phyloP scores from a whole-genome alignment of 2,797 vertebrate genomes.

The Chromobotia macracanthus region DNA sequence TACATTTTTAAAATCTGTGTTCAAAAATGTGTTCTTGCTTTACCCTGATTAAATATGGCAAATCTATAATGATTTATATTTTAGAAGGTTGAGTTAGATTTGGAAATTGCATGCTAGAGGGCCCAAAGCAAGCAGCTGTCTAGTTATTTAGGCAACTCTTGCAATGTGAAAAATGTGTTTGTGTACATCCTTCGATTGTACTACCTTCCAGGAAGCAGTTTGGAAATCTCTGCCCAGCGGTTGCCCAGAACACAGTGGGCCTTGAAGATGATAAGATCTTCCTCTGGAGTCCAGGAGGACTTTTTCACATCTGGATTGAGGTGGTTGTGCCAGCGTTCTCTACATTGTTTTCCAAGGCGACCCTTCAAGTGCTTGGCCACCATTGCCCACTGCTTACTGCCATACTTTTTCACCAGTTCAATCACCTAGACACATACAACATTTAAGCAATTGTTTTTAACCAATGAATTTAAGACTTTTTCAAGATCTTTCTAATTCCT shows the following conservation, averaged over 20 bases:
- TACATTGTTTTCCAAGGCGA: slow-evolving; percentile 93
- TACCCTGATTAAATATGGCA: too few species aligned
- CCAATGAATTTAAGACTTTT: neutral
- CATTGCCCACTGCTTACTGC: slow-evolving; percentile 97
- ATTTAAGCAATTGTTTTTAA: neutral
- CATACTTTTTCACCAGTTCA: slow-evolving; percentile 91
- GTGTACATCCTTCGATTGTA: too few species aligned
- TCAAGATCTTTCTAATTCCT: too few species aligned
- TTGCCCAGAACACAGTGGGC: slow-evolving; percentile 94
- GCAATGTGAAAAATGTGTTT: too few species aligned
- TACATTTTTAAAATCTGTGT: too few species aligned
- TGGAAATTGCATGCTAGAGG: too few species aligned
- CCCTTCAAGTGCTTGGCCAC: slow-evolving; percentile 96
- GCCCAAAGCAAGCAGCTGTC: too few species aligned
- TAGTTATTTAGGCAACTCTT: too few species aligned
- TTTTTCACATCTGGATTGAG: slow-evolving; percentile 97
- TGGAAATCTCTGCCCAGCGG: slow-evolving; percentile 98
- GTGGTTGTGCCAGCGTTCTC: slow-evolving; percentile 98
- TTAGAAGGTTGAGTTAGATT: too few species aligned
- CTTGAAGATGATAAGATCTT: slow-evolving; percentile 92
- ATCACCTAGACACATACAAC: slow-evolving; percentile 82
- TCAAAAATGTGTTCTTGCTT: too few species aligned
- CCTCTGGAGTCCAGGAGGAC: slow-evolving; percentile 95
- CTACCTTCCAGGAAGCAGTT: slow-evolving; percentile 93
- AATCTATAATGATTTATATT: too few species aligned